These are phyloP conservation scores for Drosophila algonquin DNA, from an alignment of 2,888 invertebrate species.

Conservation along the genomic window DNA sequence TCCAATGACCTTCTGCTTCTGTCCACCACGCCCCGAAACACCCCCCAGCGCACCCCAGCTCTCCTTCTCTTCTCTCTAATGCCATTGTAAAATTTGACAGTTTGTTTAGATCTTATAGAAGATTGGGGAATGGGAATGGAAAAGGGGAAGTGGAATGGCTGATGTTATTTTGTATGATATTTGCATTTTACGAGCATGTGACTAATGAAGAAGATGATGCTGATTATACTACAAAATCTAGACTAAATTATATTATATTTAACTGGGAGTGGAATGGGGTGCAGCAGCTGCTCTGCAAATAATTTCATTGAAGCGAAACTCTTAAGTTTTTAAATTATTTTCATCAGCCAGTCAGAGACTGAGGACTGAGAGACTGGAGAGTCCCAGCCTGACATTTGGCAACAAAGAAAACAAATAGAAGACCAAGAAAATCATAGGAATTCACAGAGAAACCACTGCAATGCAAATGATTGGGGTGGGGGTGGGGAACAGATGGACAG, in stretches of 20 bases:
- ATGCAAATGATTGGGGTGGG: conserved; percentile 13
- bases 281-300: not conserved
- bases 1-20: not conserved
- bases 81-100: conserved; percentile 1
- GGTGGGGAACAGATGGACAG: no score
- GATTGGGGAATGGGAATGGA: not conserved
- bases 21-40: not conserved
- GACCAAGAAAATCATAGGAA: not conserved
- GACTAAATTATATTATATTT: not conserved
- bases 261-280: no score
- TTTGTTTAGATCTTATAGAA: not conserved
- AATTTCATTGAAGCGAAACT: not conserved
- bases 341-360: not conserved
- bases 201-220: not conserved
- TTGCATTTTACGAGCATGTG: conserved; percentile 1
- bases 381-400: conserved; percentile 14
- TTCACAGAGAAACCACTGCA: conserved; percentile 16
- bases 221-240: not conserved
- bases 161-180: not conserved
- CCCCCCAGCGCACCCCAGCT: not conserved
- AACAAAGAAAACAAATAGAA: conserved; percentile 2
- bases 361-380: no score
- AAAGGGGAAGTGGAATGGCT: not conserved
- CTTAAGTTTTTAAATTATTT: not conserved
- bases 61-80: not conserved